These are phyloP conservation scores for Caenorhabditis briggsae DNA, from an alignment of 1,140 invertebrate species.

Conservation along the genomic window DNA sequence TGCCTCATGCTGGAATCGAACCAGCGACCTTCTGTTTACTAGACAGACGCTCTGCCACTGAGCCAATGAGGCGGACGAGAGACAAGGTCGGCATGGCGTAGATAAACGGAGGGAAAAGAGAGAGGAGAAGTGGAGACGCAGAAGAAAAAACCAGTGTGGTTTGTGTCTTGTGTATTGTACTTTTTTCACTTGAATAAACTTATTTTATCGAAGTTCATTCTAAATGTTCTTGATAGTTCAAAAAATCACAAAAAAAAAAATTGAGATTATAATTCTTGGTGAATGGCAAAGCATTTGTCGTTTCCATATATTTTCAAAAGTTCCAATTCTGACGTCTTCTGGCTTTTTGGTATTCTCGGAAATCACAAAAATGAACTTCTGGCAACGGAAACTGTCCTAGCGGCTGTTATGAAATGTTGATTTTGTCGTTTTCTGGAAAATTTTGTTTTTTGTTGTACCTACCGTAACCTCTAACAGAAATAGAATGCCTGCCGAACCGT, in stretches of 20 bases:
- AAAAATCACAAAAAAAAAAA: too few relatives aligned
- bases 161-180: too few relatives aligned
- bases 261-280: too few relatives aligned
- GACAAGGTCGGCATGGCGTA: background rate
- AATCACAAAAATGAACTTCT: background rate
- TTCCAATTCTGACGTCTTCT: too few relatives aligned
- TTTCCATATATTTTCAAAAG: too few relatives aligned
- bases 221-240: too few relatives aligned
- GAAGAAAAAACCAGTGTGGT: background rate
- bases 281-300: too few relatives aligned
- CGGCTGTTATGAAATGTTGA: background rate
- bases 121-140: background rate
- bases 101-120: background rate
- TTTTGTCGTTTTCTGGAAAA: background rate
- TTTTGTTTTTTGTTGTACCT: background rate
- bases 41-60: slow-evolving; percentile 71
- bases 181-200: too few relatives aligned
- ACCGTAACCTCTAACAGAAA: background rate
- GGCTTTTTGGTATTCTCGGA: too few relatives aligned
- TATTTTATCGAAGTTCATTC: too few relatives aligned
- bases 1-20: slow-evolving; percentile 72
- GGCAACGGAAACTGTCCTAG: background rate
- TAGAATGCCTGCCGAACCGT: too few relatives aligned
- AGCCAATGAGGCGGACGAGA: slow-evolving; percentile 67
- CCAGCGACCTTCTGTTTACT: slow-evolving; percentile 72